Conservation (phyloP, 2,888 invertebrate genomes). For the Sialis lutaria region DNA sequence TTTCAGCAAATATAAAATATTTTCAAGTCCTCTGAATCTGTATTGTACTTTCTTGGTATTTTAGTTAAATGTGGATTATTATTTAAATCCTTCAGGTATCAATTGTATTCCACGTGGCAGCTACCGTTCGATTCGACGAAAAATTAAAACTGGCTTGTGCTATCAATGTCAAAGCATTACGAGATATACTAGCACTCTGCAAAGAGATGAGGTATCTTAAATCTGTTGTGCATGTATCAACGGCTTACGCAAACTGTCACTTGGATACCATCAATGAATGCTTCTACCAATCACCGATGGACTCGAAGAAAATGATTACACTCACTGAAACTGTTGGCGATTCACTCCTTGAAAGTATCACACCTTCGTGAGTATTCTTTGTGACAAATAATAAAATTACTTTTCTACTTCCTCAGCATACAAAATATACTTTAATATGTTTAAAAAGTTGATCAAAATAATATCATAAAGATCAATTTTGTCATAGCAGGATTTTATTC, state of each 20-base stretch:
- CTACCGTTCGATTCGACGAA: slow-evolving; percentile 52
- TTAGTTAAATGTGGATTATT: neutral
- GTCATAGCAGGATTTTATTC: too few species aligned
- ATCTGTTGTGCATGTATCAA: slow-evolving; percentile 38
- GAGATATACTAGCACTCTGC: slow-evolving; percentile 44
- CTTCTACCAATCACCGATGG: slow-evolving; percentile 33
- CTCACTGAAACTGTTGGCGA: slow-evolving; percentile 33
- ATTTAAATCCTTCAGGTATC: slow-evolving; percentile 20
- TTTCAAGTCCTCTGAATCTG: too few species aligned
- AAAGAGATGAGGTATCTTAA: slow-evolving; percentile 44
- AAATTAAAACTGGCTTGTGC: slow-evolving; percentile 51
- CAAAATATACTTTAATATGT: too few species aligned
- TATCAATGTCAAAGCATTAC: slow-evolving; percentile 54
- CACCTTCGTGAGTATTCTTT: slow-evolving; percentile 31
- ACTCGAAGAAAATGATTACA: slow-evolving; percentile 29
- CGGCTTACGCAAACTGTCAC: slow-evolving; percentile 37
- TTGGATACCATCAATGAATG: slow-evolving; percentile 30
- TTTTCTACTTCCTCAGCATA: too few species aligned
- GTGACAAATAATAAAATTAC: too few species aligned
- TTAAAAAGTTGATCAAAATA: too few species aligned
- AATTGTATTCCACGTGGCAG: slow-evolving; percentile 38
- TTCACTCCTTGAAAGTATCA: slow-evolving; percentile 31
- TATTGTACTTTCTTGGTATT: too few species aligned
- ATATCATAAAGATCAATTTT: too few species aligned
- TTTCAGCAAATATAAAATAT: too few species aligned